Conservation (phyloP, 1,140 invertebrate genomes). For the Drosophila subobscura region DNA sequence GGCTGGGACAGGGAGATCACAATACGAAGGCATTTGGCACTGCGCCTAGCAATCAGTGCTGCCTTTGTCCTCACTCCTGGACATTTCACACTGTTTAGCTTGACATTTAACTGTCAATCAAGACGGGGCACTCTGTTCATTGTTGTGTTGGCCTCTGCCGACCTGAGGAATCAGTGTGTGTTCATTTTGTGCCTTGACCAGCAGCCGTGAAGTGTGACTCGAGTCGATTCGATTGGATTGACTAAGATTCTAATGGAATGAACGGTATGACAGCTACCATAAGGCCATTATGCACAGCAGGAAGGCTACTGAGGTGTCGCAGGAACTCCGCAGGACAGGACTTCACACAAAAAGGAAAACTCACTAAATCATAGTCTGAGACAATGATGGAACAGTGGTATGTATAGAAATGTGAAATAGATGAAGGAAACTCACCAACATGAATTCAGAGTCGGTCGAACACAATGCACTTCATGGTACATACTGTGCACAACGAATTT, state of each 20-base stretch:
- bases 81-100: slow-evolving; percentile 80
- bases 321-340: slow-evolving; percentile 71
- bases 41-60: slow-evolving; percentile 72
- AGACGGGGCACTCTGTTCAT: slow-evolving; percentile 46
- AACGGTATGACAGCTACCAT: slow-evolving; percentile 68
- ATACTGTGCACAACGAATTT: slow-evolving; percentile 12
- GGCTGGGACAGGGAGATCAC: slow-evolving; percentile 48
- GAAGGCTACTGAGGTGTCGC: slow-evolving; percentile 25
- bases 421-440: slow-evolving; percentile 52
- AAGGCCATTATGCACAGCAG: slow-evolving; percentile 60
- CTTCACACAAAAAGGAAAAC: slow-evolving; percentile 71
- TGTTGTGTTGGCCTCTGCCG: slow-evolving; percentile 42
- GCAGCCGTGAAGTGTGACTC: slow-evolving; percentile 58
- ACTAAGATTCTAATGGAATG: slow-evolving; percentile 28
- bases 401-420: slow-evolving; percentile 54
- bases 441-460: slow-evolving; percentile 30
- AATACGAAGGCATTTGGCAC: slow-evolving; percentile 73
- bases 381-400: slow-evolving; percentile 42
- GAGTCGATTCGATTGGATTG: slow-evolving; percentile 28
- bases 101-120: slow-evolving; percentile 80
- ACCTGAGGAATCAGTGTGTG: slow-evolving; percentile 15
- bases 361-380: slow-evolving; percentile 70
- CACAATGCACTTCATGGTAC: slow-evolving; percentile 62
- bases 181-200: slow-evolving; percentile 18
- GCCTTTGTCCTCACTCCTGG: slow-evolving; percentile 57